phyloP scores from a whole-genome alignment of 2,113 vertebrate genomes.

The Hipposideros armiger region DNA sequence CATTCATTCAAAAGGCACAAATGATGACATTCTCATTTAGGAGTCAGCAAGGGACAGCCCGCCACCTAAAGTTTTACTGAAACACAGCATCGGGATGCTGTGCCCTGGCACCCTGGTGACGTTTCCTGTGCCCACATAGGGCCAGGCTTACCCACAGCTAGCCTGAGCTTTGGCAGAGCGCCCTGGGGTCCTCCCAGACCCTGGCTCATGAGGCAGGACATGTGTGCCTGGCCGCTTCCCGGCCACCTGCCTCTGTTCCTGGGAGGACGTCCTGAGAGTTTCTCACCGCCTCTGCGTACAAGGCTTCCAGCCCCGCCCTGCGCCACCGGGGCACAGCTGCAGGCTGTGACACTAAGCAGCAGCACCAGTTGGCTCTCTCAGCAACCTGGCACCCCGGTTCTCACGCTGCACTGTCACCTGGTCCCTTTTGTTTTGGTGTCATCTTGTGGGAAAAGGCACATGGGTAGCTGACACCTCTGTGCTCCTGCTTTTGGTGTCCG shows the following conservation, averaged over 20 bases:
- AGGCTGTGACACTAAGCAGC: neutral
- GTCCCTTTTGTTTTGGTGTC: neutral
- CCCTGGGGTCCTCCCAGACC: rapidly evolving
- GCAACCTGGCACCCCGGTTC: rapidly evolving
- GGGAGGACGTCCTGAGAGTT: neutral
- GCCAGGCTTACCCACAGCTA: neutral
- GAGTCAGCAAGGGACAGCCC: neutral
- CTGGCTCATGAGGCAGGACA: rapidly evolving
- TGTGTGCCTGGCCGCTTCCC: too few species aligned
- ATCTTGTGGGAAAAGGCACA: neutral
- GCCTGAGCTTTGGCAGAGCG: rapidly evolving
- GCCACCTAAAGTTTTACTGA: neutral
- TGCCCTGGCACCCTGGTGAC: rapidly evolving
- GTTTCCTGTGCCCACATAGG: rapidly evolving
- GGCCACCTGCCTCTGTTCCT: too few species aligned
- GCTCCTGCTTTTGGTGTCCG: neutral
- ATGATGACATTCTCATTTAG: neutral
- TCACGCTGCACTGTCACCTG: neutral
- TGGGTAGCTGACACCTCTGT: neutral
- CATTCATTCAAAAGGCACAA: neutral
- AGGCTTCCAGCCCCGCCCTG: rapidly evolving
- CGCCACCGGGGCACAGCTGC: rapidly evolving
- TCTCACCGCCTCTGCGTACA: rapidly evolving
- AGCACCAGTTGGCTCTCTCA: neutral
- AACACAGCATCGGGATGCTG: too few species aligned